Conservation (phyloP, 2,113 vertebrate species). For the Solea solea region DNA sequence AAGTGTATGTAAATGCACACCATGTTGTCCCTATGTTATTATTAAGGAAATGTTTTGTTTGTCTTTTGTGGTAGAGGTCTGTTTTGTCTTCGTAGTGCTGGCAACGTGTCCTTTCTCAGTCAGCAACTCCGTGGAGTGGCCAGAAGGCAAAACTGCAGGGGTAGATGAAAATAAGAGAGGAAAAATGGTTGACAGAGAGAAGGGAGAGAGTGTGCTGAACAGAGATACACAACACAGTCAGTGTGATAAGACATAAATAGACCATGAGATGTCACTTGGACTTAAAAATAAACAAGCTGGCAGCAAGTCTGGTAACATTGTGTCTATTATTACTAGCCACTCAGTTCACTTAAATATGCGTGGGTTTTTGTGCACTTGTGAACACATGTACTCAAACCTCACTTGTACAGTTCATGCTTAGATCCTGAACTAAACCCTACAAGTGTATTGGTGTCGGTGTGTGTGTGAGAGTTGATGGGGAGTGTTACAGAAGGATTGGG, state of each 20-base stretch:
- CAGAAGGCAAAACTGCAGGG: conserved; percentile 72
- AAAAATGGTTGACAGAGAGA: conserved; percentile 20
- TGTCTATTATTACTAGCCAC: conserved; percentile 10
- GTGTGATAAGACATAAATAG: conserved; percentile 61
- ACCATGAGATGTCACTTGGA: conserved; percentile 51
- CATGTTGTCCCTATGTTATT: conserved; percentile 50
- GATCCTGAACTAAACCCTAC: neutral
- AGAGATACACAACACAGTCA: conserved; percentile 47
- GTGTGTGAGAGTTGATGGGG: neutral
- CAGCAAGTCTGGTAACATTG: conserved; percentile 14
- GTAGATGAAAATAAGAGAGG: conserved; percentile 43
- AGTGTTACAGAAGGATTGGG: neutral
- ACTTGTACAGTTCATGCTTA: neutral
- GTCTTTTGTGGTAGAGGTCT: conserved; percentile 60
- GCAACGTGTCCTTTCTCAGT: conserved; percentile 68
- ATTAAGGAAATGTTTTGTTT: conserved; percentile 65
- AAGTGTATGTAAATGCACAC: conserved; percentile 36
- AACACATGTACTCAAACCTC: neutral
- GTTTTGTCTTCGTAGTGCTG: conserved; percentile 67
- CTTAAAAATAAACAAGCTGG: conserved; percentile 24
- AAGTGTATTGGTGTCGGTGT: neutral
- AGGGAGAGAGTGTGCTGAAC: conserved; percentile 48
- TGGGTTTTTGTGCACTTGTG: neutral
- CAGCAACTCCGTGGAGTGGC: conserved; percentile 68
- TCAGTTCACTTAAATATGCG: neutral